Base-by-base conservation (phyloP, 92 coral and sea anemone species). In the Plumapathes pennacea region DNA sequence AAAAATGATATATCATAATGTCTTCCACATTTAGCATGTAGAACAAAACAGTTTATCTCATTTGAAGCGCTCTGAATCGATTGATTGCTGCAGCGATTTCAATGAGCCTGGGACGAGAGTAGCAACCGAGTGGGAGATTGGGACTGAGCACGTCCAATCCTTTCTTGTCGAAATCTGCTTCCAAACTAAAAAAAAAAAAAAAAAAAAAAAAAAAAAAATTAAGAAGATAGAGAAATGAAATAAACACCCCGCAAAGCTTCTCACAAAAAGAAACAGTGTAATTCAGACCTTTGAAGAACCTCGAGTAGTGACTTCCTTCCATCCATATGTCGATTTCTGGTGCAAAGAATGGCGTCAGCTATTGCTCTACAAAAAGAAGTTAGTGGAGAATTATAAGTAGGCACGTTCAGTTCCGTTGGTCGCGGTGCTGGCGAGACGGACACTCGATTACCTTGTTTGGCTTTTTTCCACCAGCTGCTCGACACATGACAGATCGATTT, bases 61-160 rank as follows among this genome's bases (percentile, higher is more conserved):
- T 79, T 42, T 53, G 48, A 46, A 79, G 30, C 3, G 38, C 67
- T 36, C 85, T 72, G 38, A 62, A 72, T 12, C 85, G 73, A 31
- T 79, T 79, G 28, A 79, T 72, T 21, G 85, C 81, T 17, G 85
- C 85, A 10, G 81, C 85, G 17, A 79, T 72, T 50, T 79, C 85
- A 5, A 54, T 59, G 25, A 72, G 74, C 39, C 85, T 76, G 34
- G 85, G 85, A 18, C 85, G 82, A 38, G 82, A 63, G 32, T 55
- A 79, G 25, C 54, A 57, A 38, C 85, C 85, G 38, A 79, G 81
- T 0, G 55, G 75, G 8, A 63, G 27, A 4, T 57, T 52, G 32
- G 85, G 69, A 44, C 85, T 71, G 2, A 79, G 81, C n/a, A 79
- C 85, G 50, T 79, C 85, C 37, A 79, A 69, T 19, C 85, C 85